Evolutionary conservation across 2,797 vertebrate species (phyloP), one percentile per base, ranked within the genome.

Genomic region (Calcarius lapponicus): DNA sequence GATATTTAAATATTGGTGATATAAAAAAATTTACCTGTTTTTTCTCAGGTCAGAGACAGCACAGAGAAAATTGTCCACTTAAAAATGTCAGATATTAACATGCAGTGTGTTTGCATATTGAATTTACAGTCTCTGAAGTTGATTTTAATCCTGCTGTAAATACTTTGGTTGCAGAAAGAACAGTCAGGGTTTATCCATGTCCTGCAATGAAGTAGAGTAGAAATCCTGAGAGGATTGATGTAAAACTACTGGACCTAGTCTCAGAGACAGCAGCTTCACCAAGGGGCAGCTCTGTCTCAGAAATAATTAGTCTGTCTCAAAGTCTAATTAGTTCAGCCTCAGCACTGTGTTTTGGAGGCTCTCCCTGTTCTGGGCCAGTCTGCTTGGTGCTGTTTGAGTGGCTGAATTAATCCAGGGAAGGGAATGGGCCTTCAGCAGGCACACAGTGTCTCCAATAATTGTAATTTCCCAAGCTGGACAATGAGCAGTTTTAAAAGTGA

Each of bases 311-410:
- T 79, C 66, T 93, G 86, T 90, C 95, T 94, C 70, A 10, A 42
- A 90, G 88, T 51, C 76, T 88, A 84, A 90, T 95, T 94, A 94
- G 80, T 92, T 94, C 62, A 84, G 66, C 50, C 94, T 74, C 82
- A 86, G 86, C 76, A 20, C 54, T 4, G 8, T 47, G 73, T 17
- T 3, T 88, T 50, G 58, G 88, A 79, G 90, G 58, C 54, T 91
- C 53, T 75, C 72, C 66, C 76, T 79, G 76, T 26, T 69, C 73
- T 88, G 85, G 36, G 74, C 32, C 31, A 36, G 54, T 62, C 42
- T 71, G 81, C 31, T 11, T 61, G 87, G 26, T 71, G 87, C 72
- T 78, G 2, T 74, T 70, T 61, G 79, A 75, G 71, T 26, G 70
- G 11, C 76, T 84, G 80, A 88, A 75, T 75, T 62, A 74, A 84